Evolutionary conservation across 2,113 vertebrate species (phyloP).

Genomic region (Pithys albifrons): DNA sequence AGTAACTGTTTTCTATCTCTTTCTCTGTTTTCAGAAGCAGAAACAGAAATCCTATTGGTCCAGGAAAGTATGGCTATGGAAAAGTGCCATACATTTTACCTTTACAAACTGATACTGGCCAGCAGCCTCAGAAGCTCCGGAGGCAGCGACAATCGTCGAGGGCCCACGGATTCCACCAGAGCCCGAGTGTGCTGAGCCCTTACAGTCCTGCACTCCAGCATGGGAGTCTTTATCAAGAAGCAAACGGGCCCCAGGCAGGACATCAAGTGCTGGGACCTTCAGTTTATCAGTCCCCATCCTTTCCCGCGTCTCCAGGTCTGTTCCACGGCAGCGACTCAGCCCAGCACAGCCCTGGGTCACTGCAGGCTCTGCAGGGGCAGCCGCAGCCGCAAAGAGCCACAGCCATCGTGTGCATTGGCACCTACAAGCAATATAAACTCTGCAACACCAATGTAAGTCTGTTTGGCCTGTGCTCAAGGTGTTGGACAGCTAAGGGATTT

Average conservation of each 20-base stretch:
- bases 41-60: slow-evolving; percentile 75
- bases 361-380: slow-evolving; percentile 57
- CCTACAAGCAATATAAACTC: slow-evolving; percentile 82
- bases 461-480: too few species aligned
- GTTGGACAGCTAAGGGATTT: not conserved
- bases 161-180: slow-evolving; percentile 7
- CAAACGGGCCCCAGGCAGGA: slow-evolving; percentile 23
- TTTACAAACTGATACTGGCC: slow-evolving; percentile 78
- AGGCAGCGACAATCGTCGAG: slow-evolving; percentile 74
- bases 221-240: slow-evolving; percentile 57
- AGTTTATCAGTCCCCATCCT: slow-evolving; percentile 74
- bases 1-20: not conserved
- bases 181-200: not conserved
- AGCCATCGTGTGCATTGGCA: slow-evolving; percentile 77
- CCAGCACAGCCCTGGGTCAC: not conserved
- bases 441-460: slow-evolving; percentile 87
- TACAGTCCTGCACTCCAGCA: slow-evolving; percentile 49
- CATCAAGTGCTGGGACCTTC: slow-evolving; percentile 72
- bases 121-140: slow-evolving; percentile 54
- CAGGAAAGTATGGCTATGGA: slow-evolving; percentile 91
- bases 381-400: slow-evolving; percentile 67
- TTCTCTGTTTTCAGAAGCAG: slow-evolving; percentile 75
- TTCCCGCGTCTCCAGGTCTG: slow-evolving; percentile 54
- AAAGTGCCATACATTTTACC: slow-evolving; percentile 84
- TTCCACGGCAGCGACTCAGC: slow-evolving; percentile 56